phyloP scores from a whole-genome alignment of 1,140 invertebrate species.

The Platyscapa corneri region DNA sequence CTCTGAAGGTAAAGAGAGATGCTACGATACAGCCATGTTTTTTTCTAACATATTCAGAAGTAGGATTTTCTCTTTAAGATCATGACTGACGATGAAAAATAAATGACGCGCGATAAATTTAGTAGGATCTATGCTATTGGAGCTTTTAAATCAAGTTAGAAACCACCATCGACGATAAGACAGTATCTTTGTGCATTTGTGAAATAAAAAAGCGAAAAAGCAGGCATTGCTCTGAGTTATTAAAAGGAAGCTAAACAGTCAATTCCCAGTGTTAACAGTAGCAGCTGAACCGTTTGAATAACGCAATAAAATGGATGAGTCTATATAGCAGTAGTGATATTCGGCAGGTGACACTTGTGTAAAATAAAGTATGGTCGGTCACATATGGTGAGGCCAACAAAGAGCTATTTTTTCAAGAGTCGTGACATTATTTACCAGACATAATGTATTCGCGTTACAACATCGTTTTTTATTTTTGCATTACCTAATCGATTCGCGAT shows the following conservation, averaged over 20 bases:
- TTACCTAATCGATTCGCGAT: not conserved
- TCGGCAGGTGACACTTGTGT: not conserved
- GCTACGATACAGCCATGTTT: not conserved
- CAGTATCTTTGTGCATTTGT: not conserved
- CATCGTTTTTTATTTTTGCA: not conserved
- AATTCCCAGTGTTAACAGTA: not conserved
- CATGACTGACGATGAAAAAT: not conserved
- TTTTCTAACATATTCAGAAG: not conserved
- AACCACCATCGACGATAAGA: not conserved
- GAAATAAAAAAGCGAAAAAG: not conserved
- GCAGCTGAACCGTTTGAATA: not conserved
- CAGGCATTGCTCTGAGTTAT: not conserved
- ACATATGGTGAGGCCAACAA: not conserved
- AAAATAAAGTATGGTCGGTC: not conserved
- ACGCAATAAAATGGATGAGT: slow-evolving; percentile 5
- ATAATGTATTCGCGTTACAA: not conserved
- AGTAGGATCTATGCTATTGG: not conserved
- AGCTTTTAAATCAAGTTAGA: not conserved
- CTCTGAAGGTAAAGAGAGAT: not conserved
- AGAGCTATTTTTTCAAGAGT: not conserved
- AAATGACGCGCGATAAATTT: not conserved
- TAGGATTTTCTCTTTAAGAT: not conserved
- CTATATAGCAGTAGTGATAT: not conserved
- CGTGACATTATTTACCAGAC: not conserved
- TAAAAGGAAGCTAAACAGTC: not conserved